These are phyloP conservation scores for Polyodon spathula DNA, from an alignment of 2,113 vertebrate species.

Conservation along the genomic window DNA sequence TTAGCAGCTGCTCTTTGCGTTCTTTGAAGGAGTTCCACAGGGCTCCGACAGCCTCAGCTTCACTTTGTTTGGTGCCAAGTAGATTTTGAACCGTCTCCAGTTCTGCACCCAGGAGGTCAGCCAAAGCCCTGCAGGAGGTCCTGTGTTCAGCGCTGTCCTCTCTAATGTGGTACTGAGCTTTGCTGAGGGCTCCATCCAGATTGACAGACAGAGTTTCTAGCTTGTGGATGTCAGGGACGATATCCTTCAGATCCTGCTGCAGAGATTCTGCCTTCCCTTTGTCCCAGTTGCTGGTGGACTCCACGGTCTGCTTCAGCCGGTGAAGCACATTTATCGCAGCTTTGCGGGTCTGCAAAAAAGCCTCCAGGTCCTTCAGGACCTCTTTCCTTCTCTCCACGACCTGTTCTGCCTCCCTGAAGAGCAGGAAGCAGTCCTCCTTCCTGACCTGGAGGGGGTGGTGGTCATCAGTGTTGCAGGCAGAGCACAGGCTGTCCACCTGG, in stretches of 20 bases:
- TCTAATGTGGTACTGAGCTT: constrained; percentile 76
- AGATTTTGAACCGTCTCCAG: constrained; percentile 74
- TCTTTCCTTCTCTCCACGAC: constrained; percentile 61
- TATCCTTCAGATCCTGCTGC: constrained; percentile 50
- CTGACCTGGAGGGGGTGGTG: constrained; percentile 62
- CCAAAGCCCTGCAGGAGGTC: constrained; percentile 72
- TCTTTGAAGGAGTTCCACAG: constrained; percentile 68
- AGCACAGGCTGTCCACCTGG: constrained; percentile 51
- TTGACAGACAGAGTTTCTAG: constrained; percentile 63
- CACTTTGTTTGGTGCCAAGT: constrained; percentile 83
- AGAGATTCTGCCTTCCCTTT: constrained; percentile 64
- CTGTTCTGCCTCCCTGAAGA: constrained; percentile 68
- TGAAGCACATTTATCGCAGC: constrained; percentile 39
- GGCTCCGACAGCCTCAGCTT: constrained; percentile 74
- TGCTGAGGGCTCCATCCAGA: constrained; percentile 69
- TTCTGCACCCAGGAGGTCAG: constrained; percentile 56
- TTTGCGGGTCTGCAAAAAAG: constrained; percentile 57
- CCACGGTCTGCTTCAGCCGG: constrained; percentile 60
- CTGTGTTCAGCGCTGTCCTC: constrained; percentile 53
- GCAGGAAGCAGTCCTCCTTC: constrained; percentile 72
- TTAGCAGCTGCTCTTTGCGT: constrained; percentile 73
- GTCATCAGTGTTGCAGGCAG: constrained; percentile 58
- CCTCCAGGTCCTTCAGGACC: constrained; percentile 52
- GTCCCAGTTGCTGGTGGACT: constrained; percentile 69
- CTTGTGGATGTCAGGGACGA: constrained; percentile 53